These are phyloP conservation scores for Xestia xanthographa DNA, from an alignment of 2,888 invertebrate species.

Conservation along the genomic window DNA sequence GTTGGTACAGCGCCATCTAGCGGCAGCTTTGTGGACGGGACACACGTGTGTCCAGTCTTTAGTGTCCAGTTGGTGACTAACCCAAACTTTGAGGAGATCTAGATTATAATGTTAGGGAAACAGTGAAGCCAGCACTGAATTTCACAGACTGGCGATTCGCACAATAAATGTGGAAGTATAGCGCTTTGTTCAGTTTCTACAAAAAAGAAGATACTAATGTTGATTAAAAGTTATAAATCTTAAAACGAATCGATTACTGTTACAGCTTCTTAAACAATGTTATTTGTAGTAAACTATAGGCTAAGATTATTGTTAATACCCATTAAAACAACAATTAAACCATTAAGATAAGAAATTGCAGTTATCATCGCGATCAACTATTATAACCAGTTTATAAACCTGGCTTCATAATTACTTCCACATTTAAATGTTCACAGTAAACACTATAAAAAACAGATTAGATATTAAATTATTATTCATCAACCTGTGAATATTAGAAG, in stretches of 20 bases:
- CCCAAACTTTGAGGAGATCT: background rate
- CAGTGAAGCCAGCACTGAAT: background rate
- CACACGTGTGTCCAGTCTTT: too few species aligned
- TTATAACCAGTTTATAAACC: background rate
- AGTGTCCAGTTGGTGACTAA: too few species aligned
- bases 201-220: background rate
- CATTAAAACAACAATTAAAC: constrained; percentile 15
- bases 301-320: background rate
- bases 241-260: constrained; percentile 1
- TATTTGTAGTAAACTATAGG: background rate
- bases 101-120: background rate
- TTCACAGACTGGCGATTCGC: background rate
- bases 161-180: background rate
- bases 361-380: background rate
- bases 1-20: too few species aligned
- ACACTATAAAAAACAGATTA: background rate
- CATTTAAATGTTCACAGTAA: background rate
- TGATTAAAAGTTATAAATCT: background rate
- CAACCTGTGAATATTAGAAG: background rate
- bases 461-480: background rate
- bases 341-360: background rate
- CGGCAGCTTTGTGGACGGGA: too few species aligned
- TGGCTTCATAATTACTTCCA: background rate
- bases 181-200: background rate
- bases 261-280: background rate